A percentile compares a stretch with the other conserved stretches of the same genome.
These are phyloP conservation scores for Eupithecia exiguata DNA, from an alignment of 2,888 invertebrate species.

Conservation along the genomic window DNA sequence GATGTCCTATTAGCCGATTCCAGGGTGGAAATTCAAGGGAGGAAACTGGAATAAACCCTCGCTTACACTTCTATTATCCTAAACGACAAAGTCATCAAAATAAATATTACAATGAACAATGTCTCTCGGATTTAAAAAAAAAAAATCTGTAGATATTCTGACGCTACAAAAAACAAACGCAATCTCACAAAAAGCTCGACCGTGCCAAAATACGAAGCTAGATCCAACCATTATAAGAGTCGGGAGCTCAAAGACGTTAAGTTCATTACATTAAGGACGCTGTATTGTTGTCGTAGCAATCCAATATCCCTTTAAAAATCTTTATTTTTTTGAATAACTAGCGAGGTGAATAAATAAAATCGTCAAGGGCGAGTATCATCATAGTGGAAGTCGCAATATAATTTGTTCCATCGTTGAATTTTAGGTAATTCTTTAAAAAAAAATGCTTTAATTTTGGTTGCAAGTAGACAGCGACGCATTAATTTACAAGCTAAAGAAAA, in stretches of 20 bases:
- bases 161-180: constrained; percentile 16
- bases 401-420: background rate
- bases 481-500: too few species aligned
- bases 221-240: constrained; percentile 29
- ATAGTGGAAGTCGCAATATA: background rate
- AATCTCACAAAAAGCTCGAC: constrained; percentile 32
- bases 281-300: constrained; percentile 44
- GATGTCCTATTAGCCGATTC: background rate
- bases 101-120: background rate
- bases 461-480: background rate
- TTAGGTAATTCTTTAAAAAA: background rate
- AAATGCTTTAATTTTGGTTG: background rate
- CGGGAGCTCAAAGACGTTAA: constrained; percentile 32
- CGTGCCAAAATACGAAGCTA: constrained; percentile 31
- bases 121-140: background rate
- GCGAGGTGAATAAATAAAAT: constrained; percentile 48
- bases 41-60: background rate
- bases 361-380: background rate
- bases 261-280: constrained; percentile 44
- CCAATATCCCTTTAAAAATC: constrained; percentile 44
- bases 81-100: background rate
- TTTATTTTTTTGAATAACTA: constrained; percentile 56
- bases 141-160: constrained; percentile 9
- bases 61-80: background rate
- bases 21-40: too few species aligned